Evolutionary conservation across 2,888 invertebrate species (phyloP).

Genomic region (Chironomus riparius): DNA sequence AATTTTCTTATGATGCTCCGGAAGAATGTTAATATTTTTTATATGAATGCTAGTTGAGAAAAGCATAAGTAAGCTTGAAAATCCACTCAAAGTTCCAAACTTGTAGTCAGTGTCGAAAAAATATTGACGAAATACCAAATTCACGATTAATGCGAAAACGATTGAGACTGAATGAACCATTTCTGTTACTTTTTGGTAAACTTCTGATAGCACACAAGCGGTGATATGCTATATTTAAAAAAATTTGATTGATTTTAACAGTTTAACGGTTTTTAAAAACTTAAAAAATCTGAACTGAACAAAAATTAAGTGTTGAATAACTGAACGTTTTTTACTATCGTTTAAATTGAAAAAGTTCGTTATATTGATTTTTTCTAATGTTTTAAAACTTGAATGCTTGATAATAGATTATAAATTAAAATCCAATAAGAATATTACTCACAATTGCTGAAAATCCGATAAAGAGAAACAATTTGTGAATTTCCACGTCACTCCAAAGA

Average conservation of each 20-base stretch:
- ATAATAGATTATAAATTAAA: too few species aligned
- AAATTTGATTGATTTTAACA: background rate
- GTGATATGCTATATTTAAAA: background rate
- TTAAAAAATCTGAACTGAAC: too few species aligned
- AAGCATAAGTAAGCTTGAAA: background rate
- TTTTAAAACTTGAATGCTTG: too few species aligned
- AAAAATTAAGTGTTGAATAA: too few species aligned
- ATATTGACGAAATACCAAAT: too few species aligned
- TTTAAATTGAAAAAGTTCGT: background rate
- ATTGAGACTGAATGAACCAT: too few species aligned
- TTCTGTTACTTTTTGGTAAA: background rate
- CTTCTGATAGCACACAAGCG: background rate
- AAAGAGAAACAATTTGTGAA: background rate
- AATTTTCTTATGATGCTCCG: background rate
- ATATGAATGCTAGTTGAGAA: background rate
- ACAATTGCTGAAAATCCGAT: background rate
- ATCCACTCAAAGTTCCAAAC: background rate
- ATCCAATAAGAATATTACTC: too few species aligned
- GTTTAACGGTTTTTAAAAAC: too few species aligned
- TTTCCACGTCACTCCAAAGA: background rate
- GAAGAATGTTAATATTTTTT: background rate
- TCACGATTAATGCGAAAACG: too few species aligned
- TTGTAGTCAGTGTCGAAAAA: background rate
- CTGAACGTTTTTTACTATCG: background rate
- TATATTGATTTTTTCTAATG: too few species aligned